Evolutionary conservation across 2,888 invertebrate species (phyloP), one percentile per base, ranked within the genome.

Genomic region (Agrotis exclamationis): DNA sequence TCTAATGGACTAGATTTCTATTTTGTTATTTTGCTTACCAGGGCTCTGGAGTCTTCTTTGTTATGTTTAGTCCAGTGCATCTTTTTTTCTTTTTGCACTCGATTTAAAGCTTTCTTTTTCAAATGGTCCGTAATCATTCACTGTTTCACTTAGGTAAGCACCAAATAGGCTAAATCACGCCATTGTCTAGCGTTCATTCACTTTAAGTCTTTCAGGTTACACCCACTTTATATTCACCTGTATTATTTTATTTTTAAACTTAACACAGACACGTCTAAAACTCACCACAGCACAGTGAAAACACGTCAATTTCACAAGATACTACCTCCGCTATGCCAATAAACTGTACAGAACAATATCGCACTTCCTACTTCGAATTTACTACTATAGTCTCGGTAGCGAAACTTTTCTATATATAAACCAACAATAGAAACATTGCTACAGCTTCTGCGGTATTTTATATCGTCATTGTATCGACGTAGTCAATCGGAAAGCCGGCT

Each of bases 401-500:
- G 54, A 72, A 68, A 80, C 69, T 80, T 76, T 48, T 65, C 70
- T 76, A 70, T 74, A 80, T 56, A 79, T 80, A 82, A 72, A 67
- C 63, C 68, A 76, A 84, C 72, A 84, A 82, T 74, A 75, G 76
- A 84, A 79, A 84, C 83, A 79, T 84, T 82, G 76, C 72, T 83
- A 83, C 68, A 79, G 85, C 79, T 84, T 84, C 82, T 73, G 82
- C 84, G 75, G 70, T 84, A 82, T 70, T 85, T 83, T 80, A 83
- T 79, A 85, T 85, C 71, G 78, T 78, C 84, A 85, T 85, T 83
- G 84, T 76, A 76, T 74, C 76, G 79, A 81, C 71, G 85, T 85
- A 84, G 74, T 85, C 84, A 83, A 83, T 85, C 84, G 85, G 78
- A 80, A 85, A 83, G 85, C 83, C 83, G 84, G 85, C 80, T 78